Percentiles rank a stretch among this genome's conserved stretches.
Conservation (phyloP, 2,888 invertebrate genomes). For the Adela reaumurella region DNA sequence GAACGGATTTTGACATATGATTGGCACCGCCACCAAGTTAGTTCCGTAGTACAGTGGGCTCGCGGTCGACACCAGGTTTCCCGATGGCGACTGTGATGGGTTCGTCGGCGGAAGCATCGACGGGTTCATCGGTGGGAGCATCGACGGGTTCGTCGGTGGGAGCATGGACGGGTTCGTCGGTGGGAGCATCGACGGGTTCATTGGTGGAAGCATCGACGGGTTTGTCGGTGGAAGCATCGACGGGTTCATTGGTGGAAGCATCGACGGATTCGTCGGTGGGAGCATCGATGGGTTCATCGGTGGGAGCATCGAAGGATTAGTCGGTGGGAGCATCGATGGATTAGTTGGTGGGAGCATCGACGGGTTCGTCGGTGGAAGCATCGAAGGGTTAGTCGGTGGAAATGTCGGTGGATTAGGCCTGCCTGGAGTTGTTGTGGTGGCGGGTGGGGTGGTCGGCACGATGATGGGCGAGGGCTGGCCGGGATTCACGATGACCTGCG, state of each 20-base stretch:
- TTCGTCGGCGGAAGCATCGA: slow-evolving; percentile 11
- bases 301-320: slow-evolving; percentile 14
- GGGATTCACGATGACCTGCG: slow-evolving; percentile 26
- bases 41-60: slow-evolving; percentile 8
- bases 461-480: slow-evolving; percentile 40
- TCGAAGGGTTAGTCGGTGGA: slow-evolving; percentile 12
- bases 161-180: slow-evolving; percentile 15
- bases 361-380: slow-evolving; percentile 13
- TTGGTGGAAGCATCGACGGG: slow-evolving; percentile 9
- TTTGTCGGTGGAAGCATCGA: too few relatives aligned
- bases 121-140: slow-evolving; percentile 14
- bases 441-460: slow-evolving; percentile 26
- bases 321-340: slow-evolving; percentile 14
- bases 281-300: slow-evolving; percentile 9
- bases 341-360: slow-evolving; percentile 14
- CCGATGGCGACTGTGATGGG: slow-evolving; percentile 8
- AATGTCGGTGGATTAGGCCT: slow-evolving; percentile 5
- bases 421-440: slow-evolving; percentile 17
- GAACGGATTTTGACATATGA: slow-evolving; percentile 41
- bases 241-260: slow-evolving; percentile 12
- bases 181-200: slow-evolving; percentile 13
- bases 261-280: slow-evolving; percentile 1
- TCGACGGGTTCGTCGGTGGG: slow-evolving; percentile 15
- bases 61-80: slow-evolving; percentile 1
- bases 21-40: slow-evolving; percentile 21